These are phyloP conservation scores for Drosophila ananassae DNA, from an alignment of 1,140 invertebrate genomes.

Conservation along the genomic window DNA sequence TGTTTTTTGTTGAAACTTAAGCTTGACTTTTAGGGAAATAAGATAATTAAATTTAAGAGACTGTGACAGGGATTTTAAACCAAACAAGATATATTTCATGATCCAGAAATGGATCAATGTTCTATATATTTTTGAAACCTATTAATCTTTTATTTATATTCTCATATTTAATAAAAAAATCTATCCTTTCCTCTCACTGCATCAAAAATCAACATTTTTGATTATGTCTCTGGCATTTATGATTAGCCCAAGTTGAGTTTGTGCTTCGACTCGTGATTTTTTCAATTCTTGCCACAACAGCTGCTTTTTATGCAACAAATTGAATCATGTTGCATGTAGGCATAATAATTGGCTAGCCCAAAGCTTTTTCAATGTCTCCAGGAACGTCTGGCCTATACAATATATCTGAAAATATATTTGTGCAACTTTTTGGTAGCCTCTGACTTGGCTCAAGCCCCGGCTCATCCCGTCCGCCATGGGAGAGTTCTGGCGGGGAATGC, in stretches of 20 bases:
- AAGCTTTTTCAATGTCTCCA: constrained; percentile 11
- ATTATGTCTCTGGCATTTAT: constrained; percentile 60
- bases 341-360: constrained; percentile 74
- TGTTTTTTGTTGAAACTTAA: not conserved
- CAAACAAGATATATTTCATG: too few relatives aligned
- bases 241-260: constrained; percentile 59
- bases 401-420: constrained; percentile 12
- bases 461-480: constrained; percentile 34
- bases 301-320: constrained; percentile 68
- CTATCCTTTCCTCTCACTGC: not conserved
- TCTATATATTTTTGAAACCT: too few relatives aligned
- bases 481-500: constrained; percentile 54
- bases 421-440: constrained; percentile 15
- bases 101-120: too few relatives aligned
- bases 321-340: constrained; percentile 62
- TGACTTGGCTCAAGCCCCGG: constrained; percentile 1
- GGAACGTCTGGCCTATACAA: constrained; percentile 27
- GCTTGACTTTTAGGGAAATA: not conserved
- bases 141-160: too few relatives aligned
- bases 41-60: not conserved
- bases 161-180: too few relatives aligned
- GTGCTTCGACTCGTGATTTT: not conserved
- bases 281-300: constrained; percentile 16
- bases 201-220: constrained; percentile 8
- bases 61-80: too few relatives aligned